Percentiles rank a stretch among this genome's conserved stretches.
Evolutionary conservation across 2,113 vertebrate species (phyloP).

Genomic region (Trochalopteron elliotii): DNA sequence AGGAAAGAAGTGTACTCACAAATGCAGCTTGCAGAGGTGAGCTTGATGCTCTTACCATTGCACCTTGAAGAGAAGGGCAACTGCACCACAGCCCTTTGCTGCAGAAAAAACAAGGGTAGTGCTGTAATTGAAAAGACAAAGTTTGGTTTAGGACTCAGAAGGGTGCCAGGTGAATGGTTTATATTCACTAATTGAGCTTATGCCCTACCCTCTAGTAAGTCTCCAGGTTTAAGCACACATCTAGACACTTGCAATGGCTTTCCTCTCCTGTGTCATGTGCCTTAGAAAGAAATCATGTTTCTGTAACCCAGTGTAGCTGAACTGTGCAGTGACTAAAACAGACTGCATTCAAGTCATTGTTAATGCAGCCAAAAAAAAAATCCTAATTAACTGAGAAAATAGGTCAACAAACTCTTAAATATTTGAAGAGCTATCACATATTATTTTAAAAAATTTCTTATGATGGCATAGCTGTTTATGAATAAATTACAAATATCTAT

Average conservation of each 20-base stretch:
- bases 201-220: background rate
- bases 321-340: background rate
- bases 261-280: background rate
- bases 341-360: conserved; percentile 53
- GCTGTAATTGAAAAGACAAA: background rate
- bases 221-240: background rate
- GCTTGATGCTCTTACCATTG: background rate
- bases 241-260: background rate
- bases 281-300: background rate
- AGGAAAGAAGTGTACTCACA: background rate
- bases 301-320: background rate
- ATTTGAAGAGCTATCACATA: conserved; percentile 71
- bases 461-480: conserved; percentile 49
- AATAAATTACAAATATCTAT: conserved; percentile 62
- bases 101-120: background rate
- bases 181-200: background rate
- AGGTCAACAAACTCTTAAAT: conserved; percentile 72
- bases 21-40: background rate
- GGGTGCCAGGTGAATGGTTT: background rate
- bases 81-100: background rate
- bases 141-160: background rate
- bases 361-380: conserved; percentile 49
- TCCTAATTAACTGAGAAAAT: conserved; percentile 73
- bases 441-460: conserved; percentile 62
- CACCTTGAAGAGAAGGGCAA: background rate